Evolutionary conservation across 2,113 vertebrate genomes (phyloP), one percentile per base, ranked within the genome.

Genomic region (Prionailurus bengalensis): DNA sequence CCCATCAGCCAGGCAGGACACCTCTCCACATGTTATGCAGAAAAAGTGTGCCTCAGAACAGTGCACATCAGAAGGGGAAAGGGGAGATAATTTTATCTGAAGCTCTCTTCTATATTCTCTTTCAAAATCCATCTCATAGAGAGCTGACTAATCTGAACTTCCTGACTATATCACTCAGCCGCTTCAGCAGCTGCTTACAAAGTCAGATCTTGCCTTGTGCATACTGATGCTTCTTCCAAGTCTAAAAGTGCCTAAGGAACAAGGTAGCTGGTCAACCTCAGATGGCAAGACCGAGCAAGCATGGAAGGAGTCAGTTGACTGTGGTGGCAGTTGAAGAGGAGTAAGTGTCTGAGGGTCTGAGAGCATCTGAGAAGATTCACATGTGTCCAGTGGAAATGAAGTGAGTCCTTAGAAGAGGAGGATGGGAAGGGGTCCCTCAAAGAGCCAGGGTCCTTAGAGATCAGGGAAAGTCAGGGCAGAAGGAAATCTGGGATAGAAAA

Each of bases 81-180:
- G 58, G 27, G 86, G 42, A 94, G 27, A 70, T 68, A 85, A 79
- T 91, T 90, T 78, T 89, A 61, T 39, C 29, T 66, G 11, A 94
- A 61, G 31, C 82, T 76, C 48, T 76, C 21, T 94, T 85, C 31
- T 8, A 19, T 94, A 23, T 89, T 81, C 19, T 93, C 48, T 93
- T 87, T 94, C 81, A 80, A 91, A 96, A 90, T 88, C 42, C 42
- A 79, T 80, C 42, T 80, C 13, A 80, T 2, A 65, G 14, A 51
- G 55, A 80, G 31, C 21, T 58, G 10, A 66, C 7, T 66, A 76
- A 53, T 25, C 16, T 66, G 27, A 80, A 71, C 29, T 45, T 90
- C 25, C 42, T 92, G 31, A 53, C 19, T 7, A 19, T 29, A 25
- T 68, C 63, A 16, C 14, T 29, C 25, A 65, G 12, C 10, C 39